A percentile compares a stretch with the other conserved stretches of the same genome.
These are phyloP conservation scores for Lepidocyrtoides sp. DNA, from an alignment of 2,888 invertebrate genomes.

Conservation along the genomic window DNA sequence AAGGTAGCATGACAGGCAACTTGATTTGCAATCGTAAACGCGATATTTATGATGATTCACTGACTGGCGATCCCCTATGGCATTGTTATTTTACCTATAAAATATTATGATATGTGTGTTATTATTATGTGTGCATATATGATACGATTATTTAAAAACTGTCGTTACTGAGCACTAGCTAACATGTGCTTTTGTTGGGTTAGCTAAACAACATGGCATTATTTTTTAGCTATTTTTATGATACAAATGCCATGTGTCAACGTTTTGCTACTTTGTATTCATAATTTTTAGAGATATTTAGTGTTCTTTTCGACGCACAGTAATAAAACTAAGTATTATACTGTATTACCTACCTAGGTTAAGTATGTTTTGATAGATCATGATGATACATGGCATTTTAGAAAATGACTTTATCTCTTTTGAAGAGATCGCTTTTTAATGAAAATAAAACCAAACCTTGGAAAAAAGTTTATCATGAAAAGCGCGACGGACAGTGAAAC, in stretches of 20 bases:
- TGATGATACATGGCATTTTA: not conserved
- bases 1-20: not conserved
- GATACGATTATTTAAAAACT: conserved; percentile 18
- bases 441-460: conserved; percentile 44
- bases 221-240: conserved; percentile 12
- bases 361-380: no score
- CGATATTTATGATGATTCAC: not conserved
- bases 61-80: not conserved
- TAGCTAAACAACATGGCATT: conserved; percentile 26
- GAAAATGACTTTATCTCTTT: conserved; percentile 30
- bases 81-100: not conserved
- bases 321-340: no score
- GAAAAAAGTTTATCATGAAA: conserved; percentile 26
- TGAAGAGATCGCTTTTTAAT: conserved; percentile 6
- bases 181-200: conserved; percentile 37
- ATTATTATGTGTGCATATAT: not conserved
- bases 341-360: no score
- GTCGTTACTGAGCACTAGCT: conserved; percentile 7
- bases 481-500: conserved; percentile 15
- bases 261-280: conserved; percentile 56
- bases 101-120: conserved; percentile 8
- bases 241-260: conserved; percentile 62
- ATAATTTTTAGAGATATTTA: no score
- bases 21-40: not conserved
- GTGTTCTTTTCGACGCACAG: no score